Conservation (phyloP, 2,797 vertebrate species). For the Sardinella longiceps region DNA sequence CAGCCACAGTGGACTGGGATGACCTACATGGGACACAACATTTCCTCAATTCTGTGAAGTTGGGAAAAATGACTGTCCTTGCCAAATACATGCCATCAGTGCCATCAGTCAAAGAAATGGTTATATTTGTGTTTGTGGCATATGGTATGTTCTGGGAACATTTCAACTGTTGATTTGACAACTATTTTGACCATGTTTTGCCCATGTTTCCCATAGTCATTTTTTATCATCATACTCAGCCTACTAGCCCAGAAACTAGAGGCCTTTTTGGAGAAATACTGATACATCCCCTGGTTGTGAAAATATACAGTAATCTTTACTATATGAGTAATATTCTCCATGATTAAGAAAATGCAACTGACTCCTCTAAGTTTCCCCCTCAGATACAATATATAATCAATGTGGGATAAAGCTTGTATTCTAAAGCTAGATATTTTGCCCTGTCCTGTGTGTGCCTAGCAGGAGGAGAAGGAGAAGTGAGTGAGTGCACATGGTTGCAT, state of each 20-base stretch:
- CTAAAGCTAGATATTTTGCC: background rate
- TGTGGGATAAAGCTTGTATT: background rate
- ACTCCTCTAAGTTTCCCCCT: background rate
- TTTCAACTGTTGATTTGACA: background rate
- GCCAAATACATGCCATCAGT: background rate
- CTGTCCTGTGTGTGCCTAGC: background rate
- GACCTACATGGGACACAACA: slow-evolving; percentile 12
- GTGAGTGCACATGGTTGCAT: background rate
- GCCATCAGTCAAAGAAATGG: background rate
- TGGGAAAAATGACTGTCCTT: background rate
- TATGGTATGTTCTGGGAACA: background rate
- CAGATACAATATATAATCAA: background rate
- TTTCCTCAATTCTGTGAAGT: slow-evolving; percentile 12
- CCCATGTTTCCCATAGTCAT: background rate
- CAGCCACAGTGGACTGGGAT: background rate
- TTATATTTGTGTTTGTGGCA: background rate
- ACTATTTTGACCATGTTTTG: background rate
- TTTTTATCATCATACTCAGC: background rate
- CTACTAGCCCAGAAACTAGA: background rate
- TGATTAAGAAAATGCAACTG: background rate
- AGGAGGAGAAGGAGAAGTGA: background rate
- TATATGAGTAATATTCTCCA: background rate
- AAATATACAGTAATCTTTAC: background rate
- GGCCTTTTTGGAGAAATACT: background rate
- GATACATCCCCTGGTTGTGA: background rate